These are phyloP conservation scores for Margaritifera margaritifera DNA, from an alignment of 2,888 invertebrate genomes.

Conservation along the genomic window DNA sequence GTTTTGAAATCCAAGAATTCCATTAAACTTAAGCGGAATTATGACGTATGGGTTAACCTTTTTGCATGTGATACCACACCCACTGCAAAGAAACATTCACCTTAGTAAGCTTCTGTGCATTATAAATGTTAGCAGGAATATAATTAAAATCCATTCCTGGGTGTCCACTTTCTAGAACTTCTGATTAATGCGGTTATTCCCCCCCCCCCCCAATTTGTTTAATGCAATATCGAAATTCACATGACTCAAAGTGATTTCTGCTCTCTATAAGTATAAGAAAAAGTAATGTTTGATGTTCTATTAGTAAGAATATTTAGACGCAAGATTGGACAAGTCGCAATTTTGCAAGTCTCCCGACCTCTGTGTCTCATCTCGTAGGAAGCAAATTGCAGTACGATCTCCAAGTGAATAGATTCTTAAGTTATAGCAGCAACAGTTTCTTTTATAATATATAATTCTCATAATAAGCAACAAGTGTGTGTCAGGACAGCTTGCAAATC, in stretches of 20 bases:
- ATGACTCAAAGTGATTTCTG: background rate
- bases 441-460: constrained; percentile 31
- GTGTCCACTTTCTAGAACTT: background rate
- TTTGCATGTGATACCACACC: no score
- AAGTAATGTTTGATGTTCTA: no score
- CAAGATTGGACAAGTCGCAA: constrained; percentile 2
- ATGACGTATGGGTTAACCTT: no score
- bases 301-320: constrained; percentile 8
- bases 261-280: background rate
- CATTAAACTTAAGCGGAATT: no score
- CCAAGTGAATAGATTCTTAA: constrained; percentile 15
- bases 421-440: constrained; percentile 21
- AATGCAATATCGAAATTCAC: constrained; percentile 1
- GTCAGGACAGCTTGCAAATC: constrained; percentile 20
- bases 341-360: constrained; percentile 19
- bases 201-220: constrained; percentile 1
- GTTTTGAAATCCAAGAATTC: no score
- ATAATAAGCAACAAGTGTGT: constrained; percentile 16
- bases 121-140: constrained; percentile 1
- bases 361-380: constrained; percentile 20
- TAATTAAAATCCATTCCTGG: background rate
- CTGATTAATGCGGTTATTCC: constrained; percentile 1
- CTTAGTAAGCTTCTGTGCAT: no score
- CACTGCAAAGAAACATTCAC: no score
- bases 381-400: constrained; percentile 15